Evolutionary conservation across 2,888 invertebrate species (phyloP).

Genomic region (Furcula furcula): DNA sequence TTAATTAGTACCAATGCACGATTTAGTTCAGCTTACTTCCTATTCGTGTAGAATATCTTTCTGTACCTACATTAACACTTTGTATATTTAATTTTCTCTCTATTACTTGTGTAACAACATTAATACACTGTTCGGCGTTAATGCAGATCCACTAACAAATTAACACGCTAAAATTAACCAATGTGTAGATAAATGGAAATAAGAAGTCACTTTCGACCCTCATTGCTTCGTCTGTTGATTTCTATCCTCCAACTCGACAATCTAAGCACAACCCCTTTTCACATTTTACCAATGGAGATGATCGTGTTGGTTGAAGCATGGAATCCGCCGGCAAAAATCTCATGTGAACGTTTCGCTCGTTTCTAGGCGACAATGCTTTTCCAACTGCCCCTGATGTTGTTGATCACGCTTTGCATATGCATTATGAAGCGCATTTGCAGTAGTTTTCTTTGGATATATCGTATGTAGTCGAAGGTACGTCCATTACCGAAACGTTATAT

Average conservation of each 20-base stretch:
- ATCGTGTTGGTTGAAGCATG: conserved; percentile 38
- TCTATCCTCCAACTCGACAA: conserved; percentile 20
- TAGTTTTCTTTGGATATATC: conserved; percentile 83
- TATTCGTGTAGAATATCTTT: conserved; percentile 38
- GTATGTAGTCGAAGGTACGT: conserved; percentile 82
- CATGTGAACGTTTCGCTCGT: conserved; percentile 75
- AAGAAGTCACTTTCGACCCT: conserved; percentile 23
- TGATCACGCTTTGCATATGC: conserved; percentile 83
- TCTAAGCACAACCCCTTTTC: conserved; percentile 38
- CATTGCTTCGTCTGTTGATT: conserved; percentile 15
- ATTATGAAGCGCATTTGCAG: conserved; percentile 83
- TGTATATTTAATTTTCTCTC: conserved; percentile 30
- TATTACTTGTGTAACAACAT: conserved; percentile 42
- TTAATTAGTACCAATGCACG: conserved; percentile 13
- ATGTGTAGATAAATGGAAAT: conserved; percentile 23
- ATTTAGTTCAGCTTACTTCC: conserved; percentile 31
- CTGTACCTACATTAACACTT: conserved; percentile 39
- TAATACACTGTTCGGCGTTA: conserved; percentile 58
- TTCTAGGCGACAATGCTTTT: conserved; percentile 82
- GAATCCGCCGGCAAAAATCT: conserved; percentile 43
- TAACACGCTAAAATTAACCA: conserved; percentile 57
- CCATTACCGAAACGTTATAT: conserved; percentile 74
- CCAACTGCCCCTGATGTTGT: conserved; percentile 82
- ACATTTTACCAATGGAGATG: conserved; percentile 19
- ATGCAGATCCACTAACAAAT: conserved; percentile 59